Conservation (phyloP, 2,113 vertebrate genomes). For the Odocoileus virginianus region DNA sequence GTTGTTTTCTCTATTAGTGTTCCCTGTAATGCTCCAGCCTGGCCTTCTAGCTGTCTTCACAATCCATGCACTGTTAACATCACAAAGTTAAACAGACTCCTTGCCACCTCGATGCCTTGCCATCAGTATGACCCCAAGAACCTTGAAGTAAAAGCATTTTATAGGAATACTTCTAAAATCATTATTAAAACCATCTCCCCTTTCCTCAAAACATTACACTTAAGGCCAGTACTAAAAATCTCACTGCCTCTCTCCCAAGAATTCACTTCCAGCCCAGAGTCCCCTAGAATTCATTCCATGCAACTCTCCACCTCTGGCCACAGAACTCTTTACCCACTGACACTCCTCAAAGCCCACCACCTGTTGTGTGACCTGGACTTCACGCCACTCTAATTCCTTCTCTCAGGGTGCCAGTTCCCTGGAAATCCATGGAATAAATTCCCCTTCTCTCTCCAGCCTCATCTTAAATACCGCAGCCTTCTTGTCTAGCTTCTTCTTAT, state of each 20-base stretch:
- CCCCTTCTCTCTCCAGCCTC: not conserved
- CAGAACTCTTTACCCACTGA: not conserved
- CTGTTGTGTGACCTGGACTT: not conserved
- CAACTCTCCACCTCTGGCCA: not conserved
- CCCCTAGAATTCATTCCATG: not conserved
- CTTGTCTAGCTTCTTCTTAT: not conserved
- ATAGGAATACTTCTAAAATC: not conserved
- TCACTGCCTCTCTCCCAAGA: not conserved
- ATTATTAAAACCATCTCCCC: not conserved
- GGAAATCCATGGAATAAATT: not conserved
- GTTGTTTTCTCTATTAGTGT: not conserved
- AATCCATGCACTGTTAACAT: not conserved
- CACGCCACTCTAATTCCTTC: not conserved
- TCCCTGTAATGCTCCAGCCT: not conserved
- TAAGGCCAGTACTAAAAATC: not conserved
- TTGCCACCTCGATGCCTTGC: not conserved
- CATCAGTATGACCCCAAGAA: not conserved
- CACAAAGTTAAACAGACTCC: not conserved
- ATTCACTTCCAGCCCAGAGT: not conserved
- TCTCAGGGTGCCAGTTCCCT: not conserved
- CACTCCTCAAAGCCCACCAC: not conserved
- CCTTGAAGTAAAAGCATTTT: not conserved
- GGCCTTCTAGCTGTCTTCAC: not conserved
- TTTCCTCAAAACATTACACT: not conserved
- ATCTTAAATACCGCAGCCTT: not conserved